phyloP scores from a whole-genome alignment of 2,888 invertebrate genomes.

The Andricus quercusramuli region DNA sequence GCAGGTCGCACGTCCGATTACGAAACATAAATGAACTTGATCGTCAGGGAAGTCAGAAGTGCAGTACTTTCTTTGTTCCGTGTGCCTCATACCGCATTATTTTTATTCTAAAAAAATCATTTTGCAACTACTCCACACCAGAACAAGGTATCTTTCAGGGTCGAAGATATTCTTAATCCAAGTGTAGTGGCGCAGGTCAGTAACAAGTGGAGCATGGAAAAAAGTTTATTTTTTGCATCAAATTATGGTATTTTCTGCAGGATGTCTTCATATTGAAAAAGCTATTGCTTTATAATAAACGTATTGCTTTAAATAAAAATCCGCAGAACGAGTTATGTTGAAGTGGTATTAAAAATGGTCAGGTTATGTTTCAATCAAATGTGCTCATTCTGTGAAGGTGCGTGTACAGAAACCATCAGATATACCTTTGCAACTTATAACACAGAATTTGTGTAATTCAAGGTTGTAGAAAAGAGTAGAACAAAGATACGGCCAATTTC shows the following conservation, averaged over 20 bases:
- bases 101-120: background rate
- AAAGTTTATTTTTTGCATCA: background rate
- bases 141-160: background rate
- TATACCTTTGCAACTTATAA: background rate
- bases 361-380: background rate
- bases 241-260: background rate
- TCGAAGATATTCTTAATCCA: too few relatives aligned
- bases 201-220: background rate
- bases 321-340: background rate
- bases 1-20: background rate
- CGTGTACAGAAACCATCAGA: background rate
- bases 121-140: background rate
- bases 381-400: background rate
- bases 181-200: background rate
- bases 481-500: background rate
- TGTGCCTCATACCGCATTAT: background rate
- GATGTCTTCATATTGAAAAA: background rate
- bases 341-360: background rate
- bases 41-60: background rate
- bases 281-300: background rate
- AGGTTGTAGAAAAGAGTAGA: background rate
- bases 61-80: conserved; percentile 3
- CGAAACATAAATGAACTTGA: background rate
- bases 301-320: background rate
- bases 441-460: background rate